These are phyloP conservation scores for Pseudorectes ferrugineus DNA, from an alignment of 2,113 vertebrate genomes.

Conservation along the genomic window DNA sequence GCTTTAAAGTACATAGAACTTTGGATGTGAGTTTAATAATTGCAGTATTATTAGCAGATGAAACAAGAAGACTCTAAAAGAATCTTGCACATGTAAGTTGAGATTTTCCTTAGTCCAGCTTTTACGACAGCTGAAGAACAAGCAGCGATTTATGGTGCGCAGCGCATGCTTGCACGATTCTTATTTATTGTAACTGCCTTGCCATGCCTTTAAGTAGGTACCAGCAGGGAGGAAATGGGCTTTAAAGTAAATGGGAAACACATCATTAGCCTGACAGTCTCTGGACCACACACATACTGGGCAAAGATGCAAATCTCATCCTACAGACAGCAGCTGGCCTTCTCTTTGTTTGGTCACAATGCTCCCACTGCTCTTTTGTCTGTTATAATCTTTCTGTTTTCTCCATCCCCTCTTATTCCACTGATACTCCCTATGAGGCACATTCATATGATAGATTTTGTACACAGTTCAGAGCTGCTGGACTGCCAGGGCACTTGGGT, in stretches of 20 bases:
- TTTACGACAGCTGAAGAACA: not conserved
- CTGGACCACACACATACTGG: not conserved
- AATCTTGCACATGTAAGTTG: not conserved
- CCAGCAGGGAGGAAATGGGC: constrained; percentile 6
- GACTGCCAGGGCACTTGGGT: not conserved
- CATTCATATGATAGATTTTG: not conserved
- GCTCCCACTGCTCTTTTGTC: not conserved
- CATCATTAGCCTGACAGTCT: constrained; percentile 1
- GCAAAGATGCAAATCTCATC: not conserved
- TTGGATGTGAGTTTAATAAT: not conserved
- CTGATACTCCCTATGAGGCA: not conserved
- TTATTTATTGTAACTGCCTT: constrained; percentile 9
- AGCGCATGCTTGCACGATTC: not conserved
- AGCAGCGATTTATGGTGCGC: not conserved
- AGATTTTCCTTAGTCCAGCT: not conserved
- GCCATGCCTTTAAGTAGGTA: not conserved
- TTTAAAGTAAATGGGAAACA: constrained; percentile 13
- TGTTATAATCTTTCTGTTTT: not conserved
- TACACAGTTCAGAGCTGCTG: not conserved
- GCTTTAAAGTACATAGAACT: not conserved
- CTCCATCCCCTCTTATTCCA: not conserved
- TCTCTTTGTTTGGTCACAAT: not conserved
- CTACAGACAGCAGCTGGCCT: not conserved
- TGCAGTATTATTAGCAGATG: not conserved
- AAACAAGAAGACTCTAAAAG: not conserved